phyloP scores from a whole-genome alignment of 2,113 vertebrate species.

The Lepus americanus region DNA sequence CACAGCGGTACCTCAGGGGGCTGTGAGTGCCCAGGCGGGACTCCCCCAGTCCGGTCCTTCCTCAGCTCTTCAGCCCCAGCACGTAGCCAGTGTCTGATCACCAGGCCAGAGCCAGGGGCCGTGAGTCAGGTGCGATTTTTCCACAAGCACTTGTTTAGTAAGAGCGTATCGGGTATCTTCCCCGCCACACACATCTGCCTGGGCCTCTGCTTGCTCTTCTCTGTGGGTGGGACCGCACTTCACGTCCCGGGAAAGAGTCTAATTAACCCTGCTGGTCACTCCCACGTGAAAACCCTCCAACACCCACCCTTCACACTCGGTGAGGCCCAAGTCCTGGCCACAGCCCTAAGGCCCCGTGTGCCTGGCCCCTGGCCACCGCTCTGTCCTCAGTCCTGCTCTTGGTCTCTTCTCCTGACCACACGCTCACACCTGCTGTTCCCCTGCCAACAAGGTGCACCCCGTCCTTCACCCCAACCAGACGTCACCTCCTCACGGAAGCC shows the following conservation, averaged over 20 bases:
- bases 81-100: too few relatives aligned
- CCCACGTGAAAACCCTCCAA: not conserved
- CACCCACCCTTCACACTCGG: not conserved
- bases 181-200: not conserved
- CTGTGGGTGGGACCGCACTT: not conserved
- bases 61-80: not conserved
- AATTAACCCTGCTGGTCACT: not conserved
- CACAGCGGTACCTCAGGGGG: too few relatives aligned
- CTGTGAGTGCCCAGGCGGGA: not conserved
- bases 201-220: not conserved
- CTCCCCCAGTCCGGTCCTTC: not conserved
- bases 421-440: not conserved
- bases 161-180: not conserved
- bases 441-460: not conserved
- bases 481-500: not conserved
- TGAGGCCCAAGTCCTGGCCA: not conserved
- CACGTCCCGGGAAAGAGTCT: not conserved
- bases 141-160: not conserved
- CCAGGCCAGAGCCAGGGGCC: not conserved
- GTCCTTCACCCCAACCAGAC: conserved; percentile 8
- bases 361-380: not conserved
- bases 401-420: not conserved
- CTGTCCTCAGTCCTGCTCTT: not conserved
- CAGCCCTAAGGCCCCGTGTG: not conserved
- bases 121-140: not conserved